Conservation (phyloP, 30 jellyfish, hydroid and myxozoan genomes). For the Catostylus mosaicus region DNA sequence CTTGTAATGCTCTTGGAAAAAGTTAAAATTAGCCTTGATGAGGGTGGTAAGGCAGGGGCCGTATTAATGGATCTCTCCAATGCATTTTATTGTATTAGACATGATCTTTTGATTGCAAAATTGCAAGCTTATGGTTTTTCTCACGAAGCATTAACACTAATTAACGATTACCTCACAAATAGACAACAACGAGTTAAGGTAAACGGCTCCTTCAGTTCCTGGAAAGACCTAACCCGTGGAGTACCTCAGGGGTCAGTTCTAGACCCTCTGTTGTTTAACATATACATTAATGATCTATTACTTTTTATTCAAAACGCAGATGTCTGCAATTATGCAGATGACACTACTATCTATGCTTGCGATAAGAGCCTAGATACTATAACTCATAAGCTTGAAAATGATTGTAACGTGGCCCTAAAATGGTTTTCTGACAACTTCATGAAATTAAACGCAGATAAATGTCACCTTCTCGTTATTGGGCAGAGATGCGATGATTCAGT, state of each 20-base stretch:
- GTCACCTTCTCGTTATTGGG: conserved; percentile 14
- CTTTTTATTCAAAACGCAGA: not conserved
- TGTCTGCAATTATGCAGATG: conserved; percentile 32
- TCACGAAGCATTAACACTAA: conserved; percentile 5
- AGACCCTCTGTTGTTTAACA: not conserved
- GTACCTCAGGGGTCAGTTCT: conserved; percentile 21
- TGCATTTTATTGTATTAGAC: conserved; percentile 20
- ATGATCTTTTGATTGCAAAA: conserved; percentile 8
- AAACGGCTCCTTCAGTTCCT: conserved; percentile 6
- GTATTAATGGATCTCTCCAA: conserved; percentile 21
- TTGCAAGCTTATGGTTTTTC: conserved; percentile 6
- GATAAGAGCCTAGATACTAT: conserved; percentile 9
- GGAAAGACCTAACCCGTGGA: not conserved
- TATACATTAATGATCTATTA: not conserved
- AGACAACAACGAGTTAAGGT: conserved; percentile 19
- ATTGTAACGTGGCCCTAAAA: not conserved
- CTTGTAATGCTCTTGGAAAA: not conserved
- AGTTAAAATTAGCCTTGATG: not conserved
- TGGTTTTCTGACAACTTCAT: conserved; percentile 20
- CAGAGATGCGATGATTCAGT: not conserved
- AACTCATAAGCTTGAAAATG: not conserved
- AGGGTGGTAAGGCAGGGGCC: conserved; percentile 5
- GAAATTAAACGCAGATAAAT: conserved; percentile 23
- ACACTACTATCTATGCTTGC: conserved; percentile 8
- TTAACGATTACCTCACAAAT: not conserved